Base-by-base conservation (phyloP, 2,888 invertebrate genomes). In the Pammene aurita region DNA sequence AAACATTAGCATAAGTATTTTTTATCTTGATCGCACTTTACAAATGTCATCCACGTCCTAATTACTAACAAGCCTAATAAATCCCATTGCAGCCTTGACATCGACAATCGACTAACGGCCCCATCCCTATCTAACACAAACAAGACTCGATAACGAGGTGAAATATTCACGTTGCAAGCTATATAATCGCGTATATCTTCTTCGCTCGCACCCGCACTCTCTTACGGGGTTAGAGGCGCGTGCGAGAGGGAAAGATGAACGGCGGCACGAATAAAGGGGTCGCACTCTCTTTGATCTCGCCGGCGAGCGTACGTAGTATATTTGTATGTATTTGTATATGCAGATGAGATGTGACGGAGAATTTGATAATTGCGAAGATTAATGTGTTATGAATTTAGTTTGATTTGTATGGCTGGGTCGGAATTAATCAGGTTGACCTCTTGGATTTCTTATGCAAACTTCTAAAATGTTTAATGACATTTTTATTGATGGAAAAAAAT, bases 91-190 rank as follows among this genome's bases (percentile, higher is more conserved):
- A 56, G 7, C 55, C 63, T 55, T 55, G 55, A 64, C 71, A 84
- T 87, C 85, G 85, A 87, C 77, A 68, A 88, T 85, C 84, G 83
- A 84, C 77, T 75, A 76, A 77, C 67, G 68, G 61, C 34, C 75
- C 26, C 87, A 84, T 78, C 91, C 82, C 91, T 89, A 86, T 83
- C 90, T 88, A 92, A 91, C 91, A 89, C 91, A 92, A 92, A 92
- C 92, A 92, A 91, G 89, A 87, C 89, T 86, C 89, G 92, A 91
- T 92, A 92, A 92, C 92, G 92, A 92, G 92, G 92, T 92, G 92
- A 92, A 92, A 92, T 92, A 92, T 92, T 91, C 92, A 92, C 92
- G 86, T 89, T 86, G 90, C 87, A 85, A 86, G 85, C 88, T 88
- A 87, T 80, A 89, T 92, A 90, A 89, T 88, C 90, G 85, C 84